Conservation (phyloP, 2,888 invertebrate species). For the Drosophila meridiana region DNA sequence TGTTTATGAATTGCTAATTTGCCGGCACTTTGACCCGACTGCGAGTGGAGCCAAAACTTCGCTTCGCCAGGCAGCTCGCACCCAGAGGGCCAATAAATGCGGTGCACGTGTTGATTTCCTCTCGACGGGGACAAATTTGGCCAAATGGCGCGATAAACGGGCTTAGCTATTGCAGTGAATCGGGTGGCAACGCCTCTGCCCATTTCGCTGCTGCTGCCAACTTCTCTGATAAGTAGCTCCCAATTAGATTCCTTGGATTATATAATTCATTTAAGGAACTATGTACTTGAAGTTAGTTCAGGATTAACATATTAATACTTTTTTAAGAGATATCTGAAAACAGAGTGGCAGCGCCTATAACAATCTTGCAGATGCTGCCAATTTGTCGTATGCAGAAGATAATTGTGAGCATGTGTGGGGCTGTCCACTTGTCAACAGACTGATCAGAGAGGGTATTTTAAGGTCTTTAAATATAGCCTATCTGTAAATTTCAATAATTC, state of each 20-base stretch:
- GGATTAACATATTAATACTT: no score
- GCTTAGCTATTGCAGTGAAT: neutral
- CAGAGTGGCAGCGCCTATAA: neutral
- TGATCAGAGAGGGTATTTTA: neutral
- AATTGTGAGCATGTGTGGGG: neutral
- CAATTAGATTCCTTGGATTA: neutral
- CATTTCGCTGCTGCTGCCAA: neutral
- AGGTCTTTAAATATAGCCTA: neutral
- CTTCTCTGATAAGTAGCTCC: neutral
- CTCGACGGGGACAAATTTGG: conserved; percentile 39
- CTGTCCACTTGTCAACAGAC: neutral
- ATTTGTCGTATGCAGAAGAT: neutral
- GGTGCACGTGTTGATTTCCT: conserved; percentile 51
- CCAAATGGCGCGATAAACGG: conserved; percentile 26
- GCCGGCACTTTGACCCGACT: conserved; percentile 25
- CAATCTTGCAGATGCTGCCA: neutral
- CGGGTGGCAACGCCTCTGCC: neutral
- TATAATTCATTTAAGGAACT: neutral
- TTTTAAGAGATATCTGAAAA: neutral
- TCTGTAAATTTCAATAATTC: no score
- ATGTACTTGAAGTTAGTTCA: no score
- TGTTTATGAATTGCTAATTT: conserved; percentile 52
- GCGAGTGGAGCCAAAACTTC: conserved; percentile 2
- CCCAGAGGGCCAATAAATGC: conserved; percentile 39
- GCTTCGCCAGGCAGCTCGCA: conserved; percentile 1